These are phyloP conservation scores for Columba livia DNA, from an alignment of 2,113 vertebrate species.

Conservation along the genomic window DNA sequence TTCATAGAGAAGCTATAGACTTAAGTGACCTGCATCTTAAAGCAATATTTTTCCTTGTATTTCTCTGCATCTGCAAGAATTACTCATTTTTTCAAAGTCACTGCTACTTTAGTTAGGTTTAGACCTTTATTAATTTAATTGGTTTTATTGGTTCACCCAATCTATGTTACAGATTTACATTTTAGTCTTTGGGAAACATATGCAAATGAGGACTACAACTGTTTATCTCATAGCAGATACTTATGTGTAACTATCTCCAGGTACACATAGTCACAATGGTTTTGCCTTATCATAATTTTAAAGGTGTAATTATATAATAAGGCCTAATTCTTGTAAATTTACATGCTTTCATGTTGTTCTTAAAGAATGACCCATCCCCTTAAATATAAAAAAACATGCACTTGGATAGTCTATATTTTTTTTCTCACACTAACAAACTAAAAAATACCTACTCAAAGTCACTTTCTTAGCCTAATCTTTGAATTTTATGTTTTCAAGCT, in stretches of 20 bases:
- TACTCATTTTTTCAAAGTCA: neutral
- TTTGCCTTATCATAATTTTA: constrained; percentile 64
- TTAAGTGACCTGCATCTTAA: neutral
- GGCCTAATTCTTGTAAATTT: constrained; percentile 44
- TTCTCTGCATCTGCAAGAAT: neutral
- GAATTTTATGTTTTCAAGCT: constrained; percentile 8
- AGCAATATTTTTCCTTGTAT: neutral
- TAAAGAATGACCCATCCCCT: neutral
- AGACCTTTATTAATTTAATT: neutral
- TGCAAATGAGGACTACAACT: neutral
- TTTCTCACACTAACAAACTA: neutral
- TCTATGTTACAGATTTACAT: neutral
- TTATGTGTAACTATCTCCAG: constrained; percentile 51
- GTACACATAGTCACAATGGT: constrained; percentile 25
- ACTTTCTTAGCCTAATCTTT: neutral
- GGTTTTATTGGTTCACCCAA: neutral
- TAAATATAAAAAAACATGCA: neutral
- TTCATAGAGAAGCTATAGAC: neutral
- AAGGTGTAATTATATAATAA: constrained; percentile 64
- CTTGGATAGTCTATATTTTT: neutral
- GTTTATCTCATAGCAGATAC: neutral
- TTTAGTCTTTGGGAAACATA: neutral
- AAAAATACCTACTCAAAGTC: neutral
- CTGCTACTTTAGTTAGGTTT: neutral
- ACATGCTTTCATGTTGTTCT: neutral